Base-by-base conservation (phyloP, 2,113 vertebrate species). In the Cinclus mexicanus region DNA sequence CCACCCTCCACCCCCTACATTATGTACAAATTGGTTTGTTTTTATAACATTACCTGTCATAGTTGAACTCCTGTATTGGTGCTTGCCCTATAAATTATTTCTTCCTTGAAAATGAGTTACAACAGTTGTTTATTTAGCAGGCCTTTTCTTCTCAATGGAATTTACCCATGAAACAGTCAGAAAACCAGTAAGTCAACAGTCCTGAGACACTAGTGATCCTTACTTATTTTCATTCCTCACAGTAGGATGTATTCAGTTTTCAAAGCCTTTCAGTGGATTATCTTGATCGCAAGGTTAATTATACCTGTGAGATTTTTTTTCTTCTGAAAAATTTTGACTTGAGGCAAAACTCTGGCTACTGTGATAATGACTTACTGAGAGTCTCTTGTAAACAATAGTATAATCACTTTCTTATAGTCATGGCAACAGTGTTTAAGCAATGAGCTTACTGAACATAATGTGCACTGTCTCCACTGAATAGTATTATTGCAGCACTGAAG, bases 391-490 rank as follows among this genome's bases (percentile, higher is more conserved):
- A 90, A 97, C 83, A 94, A 87, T 71, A 93, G 85, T 88, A 44
- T 90, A 95, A 96, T 97, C 93, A 87, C 87, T 97, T 97, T 96
- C 89, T 95, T 93, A 96, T 91, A 96, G 95, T 93, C 89, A 81
- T 91, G 93, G 93, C 84, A 96, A 97, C 97, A 86, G 81, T 21
- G 50, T 79, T 95, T 87, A 89, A 97, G 88, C 89, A 92, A 76
- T 80, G 69, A 74, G 90, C 90, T 96, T 78, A 76, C 64, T 87
- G 93, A 96, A 94, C 94, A 81, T 94, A 94, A 64, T 75, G 56
- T 76, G 56, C 53, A 47, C 86, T 89, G 89, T 93, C 93, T 93
- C 89, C 83, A 71, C 92, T 77, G 84, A 93, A 87, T 74, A 93
- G 84, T 53, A 65, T 18, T 69, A 8, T 60, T 79, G 74, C 91